Base-by-base conservation (phyloP, 2,888 invertebrate species). In the Xanthorhoe designata region DNA sequence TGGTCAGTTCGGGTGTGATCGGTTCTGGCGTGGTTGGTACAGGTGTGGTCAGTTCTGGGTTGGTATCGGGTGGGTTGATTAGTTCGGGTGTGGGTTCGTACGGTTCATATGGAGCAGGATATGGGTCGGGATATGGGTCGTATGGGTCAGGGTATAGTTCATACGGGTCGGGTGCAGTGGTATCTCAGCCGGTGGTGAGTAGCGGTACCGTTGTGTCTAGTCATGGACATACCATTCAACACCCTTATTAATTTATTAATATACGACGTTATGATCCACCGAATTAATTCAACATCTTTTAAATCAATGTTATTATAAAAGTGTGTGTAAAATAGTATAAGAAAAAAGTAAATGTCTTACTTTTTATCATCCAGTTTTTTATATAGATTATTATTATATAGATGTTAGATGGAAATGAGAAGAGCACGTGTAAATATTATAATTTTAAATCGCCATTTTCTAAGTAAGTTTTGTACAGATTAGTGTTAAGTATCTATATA, bases 151-250 rank as follows among this genome's bases (percentile, higher is more conserved):
- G 45, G 8, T 45, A 45, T 15, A 15, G 45, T 45, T 45, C 45
- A 7, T 45, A 45, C 7, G 45, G 45, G 7, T 47, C 47, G 3
- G 47, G 47, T 42, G 13, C 35, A 15, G 45, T 17, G 9, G 56
- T 63, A 5, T 70, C 66, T n/a, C 69, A 70, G 35, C 58, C 51
- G 49, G 47, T 47, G 47, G 15, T 47, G 15, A 47, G 47, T 38
- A 74, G 70, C 6, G 67, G 73, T 7, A 61, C 77, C 0, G 72
- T 75, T 8, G 50, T 75, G 3, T 73, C 75, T 5, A 73, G 77
- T 4, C 84, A 84, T 63, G 83, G 82, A 0, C 79, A 84, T 61
- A 59, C 61, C 6, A 73, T 81, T 19, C 76, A 79, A 1, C 84
- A 84, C 71, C 77, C 78, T 17, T 81, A 75, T 64, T 76, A 53